phyloP scores from a whole-genome alignment of 1,140 invertebrate genomes.

The Eumaeus atala region DNA sequence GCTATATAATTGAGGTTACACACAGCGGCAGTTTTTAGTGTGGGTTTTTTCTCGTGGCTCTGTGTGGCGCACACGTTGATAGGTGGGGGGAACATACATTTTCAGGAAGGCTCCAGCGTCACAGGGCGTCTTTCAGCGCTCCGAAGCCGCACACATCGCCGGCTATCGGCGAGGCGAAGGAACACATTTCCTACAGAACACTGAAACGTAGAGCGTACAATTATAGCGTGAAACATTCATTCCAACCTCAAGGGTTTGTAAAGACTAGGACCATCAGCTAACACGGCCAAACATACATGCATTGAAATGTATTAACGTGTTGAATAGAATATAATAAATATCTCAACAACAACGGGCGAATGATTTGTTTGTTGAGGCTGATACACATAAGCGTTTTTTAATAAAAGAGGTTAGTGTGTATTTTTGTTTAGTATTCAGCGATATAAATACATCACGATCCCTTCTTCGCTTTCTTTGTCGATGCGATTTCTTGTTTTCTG shows the following conservation, averaged over 20 bases:
- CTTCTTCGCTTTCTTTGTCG: too few species aligned
- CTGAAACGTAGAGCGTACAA: constrained; percentile 23
- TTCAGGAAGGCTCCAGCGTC: constrained; percentile 62
- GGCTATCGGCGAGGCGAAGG: constrained; percentile 68
- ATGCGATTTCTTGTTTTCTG: too few species aligned
- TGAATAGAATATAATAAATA: too few species aligned
- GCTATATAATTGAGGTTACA: constrained; percentile 46
- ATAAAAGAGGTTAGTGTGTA: too few species aligned
- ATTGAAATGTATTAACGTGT: too few species aligned
- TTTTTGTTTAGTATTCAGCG: too few species aligned
- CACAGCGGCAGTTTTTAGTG: constrained; percentile 41
- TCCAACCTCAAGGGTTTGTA: neutral
- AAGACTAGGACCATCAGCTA: too few species aligned
- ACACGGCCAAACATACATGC: too few species aligned
- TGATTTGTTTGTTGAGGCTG: too few species aligned
- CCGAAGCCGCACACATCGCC: constrained; percentile 61
- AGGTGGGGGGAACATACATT: constrained; percentile 46
- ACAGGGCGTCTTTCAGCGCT: constrained; percentile 68
- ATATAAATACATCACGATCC: too few species aligned
- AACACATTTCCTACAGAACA: constrained; percentile 51
- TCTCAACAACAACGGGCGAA: too few species aligned
- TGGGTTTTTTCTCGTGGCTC: constrained; percentile 44
- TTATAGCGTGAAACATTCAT: neutral
- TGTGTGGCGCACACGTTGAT: constrained; percentile 37
- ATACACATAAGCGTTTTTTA: too few species aligned